phyloP scores from a whole-genome alignment of 1,140 invertebrate genomes.

The Ylistrum balloti region DNA sequence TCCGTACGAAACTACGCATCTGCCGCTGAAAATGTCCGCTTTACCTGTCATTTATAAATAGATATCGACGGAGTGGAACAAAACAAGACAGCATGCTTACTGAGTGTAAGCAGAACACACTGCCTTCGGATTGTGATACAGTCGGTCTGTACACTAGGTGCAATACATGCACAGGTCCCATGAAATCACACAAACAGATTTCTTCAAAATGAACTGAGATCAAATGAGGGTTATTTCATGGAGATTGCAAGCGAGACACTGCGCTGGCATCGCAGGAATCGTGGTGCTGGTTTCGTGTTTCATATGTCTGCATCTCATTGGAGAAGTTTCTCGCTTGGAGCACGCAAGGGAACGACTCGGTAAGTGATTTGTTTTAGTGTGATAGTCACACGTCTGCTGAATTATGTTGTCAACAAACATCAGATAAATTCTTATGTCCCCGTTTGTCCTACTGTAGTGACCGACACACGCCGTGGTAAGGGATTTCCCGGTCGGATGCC shows the following conservation, averaged over 20 bases:
- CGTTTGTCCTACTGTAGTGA: too few species aligned
- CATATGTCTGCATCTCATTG: constrained; percentile 60
- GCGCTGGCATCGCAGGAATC: constrained; percentile 39
- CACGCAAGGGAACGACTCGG: constrained; percentile 56
- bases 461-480: too few species aligned
- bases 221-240: constrained; percentile 53
- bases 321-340: constrained; percentile 57
- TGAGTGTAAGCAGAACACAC: background rate
- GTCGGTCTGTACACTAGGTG: background rate
- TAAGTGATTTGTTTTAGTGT: constrained; percentile 45
- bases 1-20: background rate
- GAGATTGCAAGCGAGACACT: constrained; percentile 53
- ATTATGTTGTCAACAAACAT: background rate
- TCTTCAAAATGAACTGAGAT: constrained; percentile 31
- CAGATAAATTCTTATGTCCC: background rate
- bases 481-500: too few species aligned
- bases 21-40: background rate
- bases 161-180: background rate
- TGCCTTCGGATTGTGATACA: background rate
- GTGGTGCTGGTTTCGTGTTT: constrained; percentile 47
- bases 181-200: constrained; percentile 1
- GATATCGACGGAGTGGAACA: constrained; percentile 30
- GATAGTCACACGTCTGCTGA: background rate
- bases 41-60: constrained; percentile 28
- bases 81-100: constrained; percentile 33